These are phyloP conservation scores for Pantala flavescens DNA, from an alignment of 1,140 invertebrate genomes.

Conservation along the genomic window DNA sequence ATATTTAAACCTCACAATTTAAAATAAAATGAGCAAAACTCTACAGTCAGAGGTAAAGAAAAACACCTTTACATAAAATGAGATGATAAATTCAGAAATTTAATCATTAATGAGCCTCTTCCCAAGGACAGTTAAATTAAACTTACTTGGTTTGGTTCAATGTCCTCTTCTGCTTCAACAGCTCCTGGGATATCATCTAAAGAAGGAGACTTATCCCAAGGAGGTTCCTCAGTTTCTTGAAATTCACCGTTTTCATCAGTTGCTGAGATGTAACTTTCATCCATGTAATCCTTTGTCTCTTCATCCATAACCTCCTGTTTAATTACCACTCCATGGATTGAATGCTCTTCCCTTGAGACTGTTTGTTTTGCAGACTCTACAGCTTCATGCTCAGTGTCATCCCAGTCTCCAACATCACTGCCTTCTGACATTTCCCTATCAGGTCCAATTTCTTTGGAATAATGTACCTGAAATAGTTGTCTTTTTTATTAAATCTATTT, in stretches of 20 bases:
- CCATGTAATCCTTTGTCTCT: background rate
- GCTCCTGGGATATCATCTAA: background rate
- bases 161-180: background rate
- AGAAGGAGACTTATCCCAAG: background rate
- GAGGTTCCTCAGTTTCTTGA: background rate
- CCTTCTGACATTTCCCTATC: background rate
- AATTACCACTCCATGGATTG: background rate
- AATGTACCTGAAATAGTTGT: background rate
- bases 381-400: background rate
- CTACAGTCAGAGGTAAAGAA: too few relatives aligned
- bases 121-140: too few relatives aligned
- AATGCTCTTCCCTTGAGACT: too few relatives aligned
- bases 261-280: background rate
- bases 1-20: too few relatives aligned
- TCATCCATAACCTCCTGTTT: background rate
- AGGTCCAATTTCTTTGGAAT: background rate
- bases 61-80: too few relatives aligned
- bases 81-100: too few relatives aligned
- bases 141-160: too few relatives aligned
- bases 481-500: too few relatives aligned
- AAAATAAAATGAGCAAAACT: too few relatives aligned
- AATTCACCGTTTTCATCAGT: background rate
- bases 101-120: too few relatives aligned
- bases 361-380: background rate
- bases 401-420: background rate